Conservation (phyloP, 1,140 invertebrate species). For the Micrasema minimum region DNA sequence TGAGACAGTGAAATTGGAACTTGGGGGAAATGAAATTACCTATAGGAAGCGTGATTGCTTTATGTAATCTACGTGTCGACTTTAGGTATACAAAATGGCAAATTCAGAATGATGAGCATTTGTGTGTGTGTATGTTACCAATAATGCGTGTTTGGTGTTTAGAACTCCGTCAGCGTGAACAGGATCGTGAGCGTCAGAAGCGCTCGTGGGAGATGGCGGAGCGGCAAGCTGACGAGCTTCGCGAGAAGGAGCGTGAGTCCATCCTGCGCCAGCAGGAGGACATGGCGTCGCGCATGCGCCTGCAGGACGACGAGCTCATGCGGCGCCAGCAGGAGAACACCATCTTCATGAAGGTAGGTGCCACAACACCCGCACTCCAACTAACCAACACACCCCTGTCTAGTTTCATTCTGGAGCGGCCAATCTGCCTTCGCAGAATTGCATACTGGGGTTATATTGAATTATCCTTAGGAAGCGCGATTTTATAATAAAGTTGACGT, state of each 20-base stretch:
- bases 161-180: constrained; percentile 87
- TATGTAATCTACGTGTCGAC: constrained; percentile 40
- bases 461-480: constrained; percentile 37
- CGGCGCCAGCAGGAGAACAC: constrained; percentile 84
- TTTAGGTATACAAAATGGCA: constrained; percentile 20
- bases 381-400: constrained; percentile 1
- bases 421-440: constrained; percentile 19
- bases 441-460: constrained; percentile 31
- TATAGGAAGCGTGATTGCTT: constrained; percentile 36
- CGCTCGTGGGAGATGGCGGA: constrained; percentile 90
- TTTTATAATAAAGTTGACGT: constrained; percentile 22
- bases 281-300: constrained; percentile 77
- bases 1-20: constrained; percentile 41
- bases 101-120: not conserved
- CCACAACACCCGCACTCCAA: not conserved
- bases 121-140: not conserved
- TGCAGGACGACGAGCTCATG: constrained; percentile 84
- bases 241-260: constrained; percentile 78
- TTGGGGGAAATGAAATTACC: constrained; percentile 38
- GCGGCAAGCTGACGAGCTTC: constrained; percentile 83
- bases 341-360: constrained; percentile 78
- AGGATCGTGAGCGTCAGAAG: constrained; percentile 87
- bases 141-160: not conserved
- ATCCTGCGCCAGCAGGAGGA: constrained; percentile 79
- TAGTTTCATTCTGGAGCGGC: constrained; percentile 29